phyloP scores from a whole-genome alignment of 2,113 vertebrate genomes.

The Rhadina sibilatrix region DNA sequence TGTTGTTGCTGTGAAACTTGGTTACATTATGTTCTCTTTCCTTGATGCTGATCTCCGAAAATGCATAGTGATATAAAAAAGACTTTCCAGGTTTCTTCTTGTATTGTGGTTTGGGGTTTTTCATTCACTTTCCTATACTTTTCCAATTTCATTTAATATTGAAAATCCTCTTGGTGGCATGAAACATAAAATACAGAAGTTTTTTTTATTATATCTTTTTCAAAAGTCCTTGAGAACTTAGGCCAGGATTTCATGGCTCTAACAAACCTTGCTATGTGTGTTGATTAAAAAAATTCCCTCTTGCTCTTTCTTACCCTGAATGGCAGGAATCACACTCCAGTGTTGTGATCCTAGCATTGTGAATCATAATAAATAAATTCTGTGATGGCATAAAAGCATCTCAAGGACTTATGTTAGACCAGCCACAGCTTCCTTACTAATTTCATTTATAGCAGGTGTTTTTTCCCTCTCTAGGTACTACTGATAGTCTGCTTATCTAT shows the following conservation, averaged over 20 bases:
- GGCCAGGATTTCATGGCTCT: not conserved
- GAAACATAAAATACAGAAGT: not conserved
- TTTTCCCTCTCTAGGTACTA: not conserved
- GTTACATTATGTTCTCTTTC: not conserved
- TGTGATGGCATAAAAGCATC: not conserved
- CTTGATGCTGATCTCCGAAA: not conserved
- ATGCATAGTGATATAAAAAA: not conserved
- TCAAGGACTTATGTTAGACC: not conserved
- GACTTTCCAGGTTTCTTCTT: not conserved
- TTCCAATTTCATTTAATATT: not conserved
- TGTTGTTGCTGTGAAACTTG: not conserved
- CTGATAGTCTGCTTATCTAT: not conserved
- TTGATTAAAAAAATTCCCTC: not conserved
- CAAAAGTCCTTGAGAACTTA: not conserved
- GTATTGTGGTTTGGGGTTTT: not conserved
- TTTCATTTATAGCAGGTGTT: not conserved
- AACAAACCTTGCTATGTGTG: not conserved
- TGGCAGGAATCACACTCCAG: not conserved
- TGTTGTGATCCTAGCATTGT: not conserved
- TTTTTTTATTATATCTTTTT: not conserved
- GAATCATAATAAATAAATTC: not conserved
- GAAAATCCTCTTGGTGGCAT: not conserved
- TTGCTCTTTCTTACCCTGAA: not conserved
- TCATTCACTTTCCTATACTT: not conserved
- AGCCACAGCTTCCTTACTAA: not conserved